These are phyloP conservation scores for Lithophane semibrunnea DNA, from an alignment of 2,888 invertebrate species.

Conservation along the genomic window DNA sequence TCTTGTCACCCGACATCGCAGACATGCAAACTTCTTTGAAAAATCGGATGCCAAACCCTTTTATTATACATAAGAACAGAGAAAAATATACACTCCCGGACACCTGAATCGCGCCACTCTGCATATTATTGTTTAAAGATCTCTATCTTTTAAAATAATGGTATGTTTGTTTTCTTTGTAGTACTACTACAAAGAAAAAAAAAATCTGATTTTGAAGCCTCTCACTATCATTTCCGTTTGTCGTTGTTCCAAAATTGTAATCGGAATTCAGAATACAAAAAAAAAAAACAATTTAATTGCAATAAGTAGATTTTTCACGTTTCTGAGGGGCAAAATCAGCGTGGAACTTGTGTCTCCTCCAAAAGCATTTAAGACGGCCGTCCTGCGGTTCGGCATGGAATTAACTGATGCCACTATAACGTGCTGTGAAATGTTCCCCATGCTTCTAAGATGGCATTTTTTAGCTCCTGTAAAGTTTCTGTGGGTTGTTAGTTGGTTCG, in stretches of 20 bases:
- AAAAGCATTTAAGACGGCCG: too few relatives aligned
- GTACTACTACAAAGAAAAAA: background rate
- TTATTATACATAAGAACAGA: constrained; percentile 11
- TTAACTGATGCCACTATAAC: too few relatives aligned
- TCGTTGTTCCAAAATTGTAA: background rate
- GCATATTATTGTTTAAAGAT: background rate
- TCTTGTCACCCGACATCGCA: constrained; percentile 71
- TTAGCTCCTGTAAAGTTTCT: background rate
- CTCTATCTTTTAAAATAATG: background rate
- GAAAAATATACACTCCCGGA: background rate
- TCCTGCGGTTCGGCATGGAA: too few relatives aligned
- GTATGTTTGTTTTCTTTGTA: too few relatives aligned
- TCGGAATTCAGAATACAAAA: too few relatives aligned
- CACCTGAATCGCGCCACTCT: background rate
- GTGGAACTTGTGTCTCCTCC: too few relatives aligned
- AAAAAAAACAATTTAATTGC: too few relatives aligned
- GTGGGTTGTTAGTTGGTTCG: background rate
- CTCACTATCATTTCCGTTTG: background rate
- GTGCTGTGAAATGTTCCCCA: background rate
- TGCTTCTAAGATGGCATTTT: background rate
- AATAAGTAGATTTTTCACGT: too few relatives aligned
- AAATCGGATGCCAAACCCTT: constrained; percentile 27
- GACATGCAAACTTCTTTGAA: constrained; percentile 66
- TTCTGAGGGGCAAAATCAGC: too few relatives aligned
- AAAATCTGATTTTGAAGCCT: background rate